Evolutionary conservation across 2,888 invertebrate species (phyloP).

Genomic region (Matsumyia berberina): DNA sequence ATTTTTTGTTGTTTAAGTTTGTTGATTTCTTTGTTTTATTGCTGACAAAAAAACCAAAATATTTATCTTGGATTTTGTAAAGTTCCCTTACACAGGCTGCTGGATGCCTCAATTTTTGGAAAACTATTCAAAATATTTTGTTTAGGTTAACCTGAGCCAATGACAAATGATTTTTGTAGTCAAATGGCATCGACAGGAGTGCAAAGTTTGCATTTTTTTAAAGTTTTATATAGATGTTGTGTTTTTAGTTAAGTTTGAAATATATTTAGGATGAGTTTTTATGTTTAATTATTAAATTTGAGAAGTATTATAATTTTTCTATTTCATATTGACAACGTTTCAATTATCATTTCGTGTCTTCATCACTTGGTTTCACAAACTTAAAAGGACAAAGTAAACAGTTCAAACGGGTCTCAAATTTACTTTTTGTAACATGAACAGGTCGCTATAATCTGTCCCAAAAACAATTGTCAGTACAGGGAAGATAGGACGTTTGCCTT

Average conservation of each 20-base stretch:
- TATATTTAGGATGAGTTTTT: slow-evolving; percentile 25
- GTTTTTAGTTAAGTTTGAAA: too few relatives aligned
- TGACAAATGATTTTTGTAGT: slow-evolving; percentile 79
- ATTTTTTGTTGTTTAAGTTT: slow-evolving; percentile 23
- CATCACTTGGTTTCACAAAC: too few relatives aligned
- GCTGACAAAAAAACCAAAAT: slow-evolving; percentile 52
- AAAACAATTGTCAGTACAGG: too few relatives aligned
- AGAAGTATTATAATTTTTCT: too few relatives aligned
- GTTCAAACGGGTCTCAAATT: too few relatives aligned
- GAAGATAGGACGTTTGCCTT: too few relatives aligned
- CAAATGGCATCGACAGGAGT: slow-evolving; percentile 60
- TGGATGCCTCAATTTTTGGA: slow-evolving; percentile 68
- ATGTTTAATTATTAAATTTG: not conserved
- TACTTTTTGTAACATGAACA: too few relatives aligned
- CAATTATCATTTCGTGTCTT: too few relatives aligned
- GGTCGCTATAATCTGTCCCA: too few relatives aligned
- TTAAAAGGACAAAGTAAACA: too few relatives aligned
- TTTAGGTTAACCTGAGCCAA: slow-evolving; percentile 48
- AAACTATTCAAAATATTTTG: slow-evolving; percentile 57
- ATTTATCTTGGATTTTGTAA: slow-evolving; percentile 60
- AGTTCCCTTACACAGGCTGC: slow-evolving; percentile 55
- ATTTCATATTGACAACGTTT: not conserved
- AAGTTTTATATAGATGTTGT: slow-evolving; percentile 54
- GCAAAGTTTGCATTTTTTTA: slow-evolving; percentile 37
- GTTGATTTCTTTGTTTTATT: slow-evolving; percentile 16